A percentile compares a stretch with the other conserved stretches of the same genome.
Evolutionary conservation across 2,113 vertebrate genomes (phyloP).

Genomic region (Passer montanus): DNA sequence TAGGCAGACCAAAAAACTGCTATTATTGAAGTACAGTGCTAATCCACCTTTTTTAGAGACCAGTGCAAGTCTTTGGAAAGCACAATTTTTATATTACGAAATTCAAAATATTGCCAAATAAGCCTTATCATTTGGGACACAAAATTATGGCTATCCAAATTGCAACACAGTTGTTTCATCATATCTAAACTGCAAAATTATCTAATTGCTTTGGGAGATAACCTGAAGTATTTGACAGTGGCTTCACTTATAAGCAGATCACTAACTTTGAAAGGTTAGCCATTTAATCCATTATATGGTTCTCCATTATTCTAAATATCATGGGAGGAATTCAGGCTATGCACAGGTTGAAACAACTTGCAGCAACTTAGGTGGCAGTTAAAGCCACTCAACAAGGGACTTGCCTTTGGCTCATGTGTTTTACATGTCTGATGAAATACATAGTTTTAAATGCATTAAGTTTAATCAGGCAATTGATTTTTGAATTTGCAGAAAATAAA

Average conservation of each 20-base stretch:
- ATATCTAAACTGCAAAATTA: background rate
- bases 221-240: background rate
- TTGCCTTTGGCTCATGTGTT: background rate
- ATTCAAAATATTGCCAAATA: background rate
- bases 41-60: background rate
- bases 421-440: background rate
- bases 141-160: background rate
- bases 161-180: background rate
- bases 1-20: accelerated
- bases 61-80: background rate
- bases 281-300: background rate
- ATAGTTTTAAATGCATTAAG: background rate
- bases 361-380: background rate
- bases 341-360: background rate
- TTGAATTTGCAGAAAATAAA: slow-evolving; percentile 10
- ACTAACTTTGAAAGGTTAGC: background rate
- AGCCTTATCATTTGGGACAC: background rate
- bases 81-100: background rate
- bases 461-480: slow-evolving; percentile 11
- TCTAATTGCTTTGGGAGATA: background rate
- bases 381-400: background rate
- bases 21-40: background rate
- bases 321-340: background rate
- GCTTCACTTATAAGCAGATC: background rate
- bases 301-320: background rate